Base-by-base conservation (phyloP, 2,888 invertebrate genomes). In the Phalangium opilio region DNA sequence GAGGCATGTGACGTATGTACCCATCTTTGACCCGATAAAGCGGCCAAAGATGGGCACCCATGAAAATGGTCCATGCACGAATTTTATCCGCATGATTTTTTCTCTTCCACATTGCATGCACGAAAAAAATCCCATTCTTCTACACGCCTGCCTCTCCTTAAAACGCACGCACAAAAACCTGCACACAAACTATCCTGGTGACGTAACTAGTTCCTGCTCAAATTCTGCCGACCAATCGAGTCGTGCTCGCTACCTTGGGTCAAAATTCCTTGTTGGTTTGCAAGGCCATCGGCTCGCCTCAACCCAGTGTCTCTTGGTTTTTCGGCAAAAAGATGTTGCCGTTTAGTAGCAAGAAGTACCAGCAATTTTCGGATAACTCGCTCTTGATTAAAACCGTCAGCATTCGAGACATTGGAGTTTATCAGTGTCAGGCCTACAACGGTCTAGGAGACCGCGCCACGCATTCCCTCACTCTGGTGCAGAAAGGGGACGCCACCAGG, bases 391-490 rank as follows among this genome's bases (percentile, higher is more conserved):
- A 77, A 45, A 70, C 75, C 1, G 77, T 90, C 12, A 73, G 75
- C 33, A 60, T 79, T 17, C 74, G 76, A 5, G 81, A 81, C 59
- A 73, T 86, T 45, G 91, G 90, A 3, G 74, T 79, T 43, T 93
- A 93, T 68, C 81, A 80, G 5, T 93, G 93, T 62, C 81, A 83
- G 61, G 90, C 85, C 3, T 90, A 81, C 67, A 90, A 90, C 62
- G 85, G 83, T 2, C 63, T 75, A 8, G 80, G 78, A 11, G 76
- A 77, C 56, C 78, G 89, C 4, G 80, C 80, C 1, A 79, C 27
- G 27, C 8, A 27, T 8, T 27, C 27, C 27, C 5, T 27, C 5
- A 27, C 27, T 27, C 27, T 27, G 5, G 8, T 27, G 27, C 27
- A 27, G 8, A 27, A 27, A 27, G 27, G 27, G 27, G 27, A 27